These are phyloP conservation scores for Copidosoma floridanum DNA, from an alignment of 1,140 invertebrate species.

Conservation along the genomic window DNA sequence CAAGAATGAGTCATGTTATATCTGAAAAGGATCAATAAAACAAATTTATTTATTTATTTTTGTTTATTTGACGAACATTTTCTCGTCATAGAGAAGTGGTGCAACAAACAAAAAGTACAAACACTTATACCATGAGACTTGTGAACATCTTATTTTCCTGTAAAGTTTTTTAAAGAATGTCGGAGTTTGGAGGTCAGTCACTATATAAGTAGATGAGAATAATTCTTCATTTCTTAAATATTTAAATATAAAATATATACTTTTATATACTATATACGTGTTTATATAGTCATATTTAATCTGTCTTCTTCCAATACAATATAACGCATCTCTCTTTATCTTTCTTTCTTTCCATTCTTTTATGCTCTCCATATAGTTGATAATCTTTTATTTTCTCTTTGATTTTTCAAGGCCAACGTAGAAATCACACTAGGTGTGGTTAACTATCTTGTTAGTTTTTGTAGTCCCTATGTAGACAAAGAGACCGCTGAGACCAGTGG, in stretches of 20 bases:
- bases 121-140: conserved; percentile 42
- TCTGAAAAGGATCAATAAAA: no score
- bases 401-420: conserved; percentile 55
- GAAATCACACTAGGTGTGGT: conserved; percentile 53
- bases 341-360: conserved; percentile 7
- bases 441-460: conserved; percentile 45
- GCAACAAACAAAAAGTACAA: conserved; percentile 42
- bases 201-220: conserved; percentile 32
- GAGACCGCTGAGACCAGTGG: conserved; percentile 28
- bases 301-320: conserved; percentile 39
- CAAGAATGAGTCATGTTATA: no score
- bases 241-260: conserved; percentile 54
- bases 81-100: conserved; percentile 37
- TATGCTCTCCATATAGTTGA: conserved; percentile 29
- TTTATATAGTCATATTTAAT: conserved; percentile 44
- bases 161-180: conserved; percentile 30
- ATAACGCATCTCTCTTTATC: conserved; percentile 40
- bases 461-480: conserved; percentile 36
- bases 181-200: conserved; percentile 41
- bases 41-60: conserved; percentile 8
- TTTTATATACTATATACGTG: conserved; percentile 42
- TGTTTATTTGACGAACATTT: conserved; percentile 40
- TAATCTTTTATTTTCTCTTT: conserved; percentile 43
- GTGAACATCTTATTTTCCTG: conserved; percentile 40
- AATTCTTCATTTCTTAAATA: conserved; percentile 23